Evolutionary conservation across 2,888 invertebrate genomes (phyloP), one percentile per base, ranked within the genome.

Genomic region (Microplitis manilae): DNA sequence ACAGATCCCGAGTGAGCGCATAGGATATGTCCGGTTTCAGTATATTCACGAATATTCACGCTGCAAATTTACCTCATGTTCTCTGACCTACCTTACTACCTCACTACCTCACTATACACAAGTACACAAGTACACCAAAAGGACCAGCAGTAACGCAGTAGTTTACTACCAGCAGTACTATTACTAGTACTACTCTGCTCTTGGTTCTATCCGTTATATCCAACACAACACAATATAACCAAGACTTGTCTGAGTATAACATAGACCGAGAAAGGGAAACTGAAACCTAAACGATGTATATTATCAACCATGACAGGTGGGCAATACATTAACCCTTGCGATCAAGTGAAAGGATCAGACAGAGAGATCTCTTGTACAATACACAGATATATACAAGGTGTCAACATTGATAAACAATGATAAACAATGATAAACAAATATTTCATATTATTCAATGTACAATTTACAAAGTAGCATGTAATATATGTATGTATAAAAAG

Each of bases 61-160:
- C 15, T 72, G 50, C 64, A n/a, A 73, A 73, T 73, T 73, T 65
- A 17, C 65, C 40, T 68, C 70, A 50, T 60, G 30, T 70, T 30
- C 30, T 60, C 38, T 62, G 17, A 39, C 70, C 20, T 60, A 30
- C 15, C 17, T 8, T 6, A 7, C 30, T 67, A 67, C 20, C 20
- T 30, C 30, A 7, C 30, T 67, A 67, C 20, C 20, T 30, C 30
- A 30, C 30, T 30, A 30, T 30, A 30, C 4, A 4, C 30, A 30
- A 30, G 30, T 30, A 30, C 30, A 4, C 30, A 30, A 30, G 30
- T 30, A 30, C 30, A 30, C 30, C n/a, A n/a, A n/a, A n/a, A n/a
- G n/a, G n/a, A n/a, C n/a, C 30, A 30, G 30, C 30, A 30, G 64
- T 64, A 20, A 9, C 5, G 30, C 30, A 30, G 64, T 64, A 20